These are phyloP conservation scores for Cepaea nemoralis DNA, from an alignment of 1,140 invertebrate genomes.

Conservation along the genomic window DNA sequence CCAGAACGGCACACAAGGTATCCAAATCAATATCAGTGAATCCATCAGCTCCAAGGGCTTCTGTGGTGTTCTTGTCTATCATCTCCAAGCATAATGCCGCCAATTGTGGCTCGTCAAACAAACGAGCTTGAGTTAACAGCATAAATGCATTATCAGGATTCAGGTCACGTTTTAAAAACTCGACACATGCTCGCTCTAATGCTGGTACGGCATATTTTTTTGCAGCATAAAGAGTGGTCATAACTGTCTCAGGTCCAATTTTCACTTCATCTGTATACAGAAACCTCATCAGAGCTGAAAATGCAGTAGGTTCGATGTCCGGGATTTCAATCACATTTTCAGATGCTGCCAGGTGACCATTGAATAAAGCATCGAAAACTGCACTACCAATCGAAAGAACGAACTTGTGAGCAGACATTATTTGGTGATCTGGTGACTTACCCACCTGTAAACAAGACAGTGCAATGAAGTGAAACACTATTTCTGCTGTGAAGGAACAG, in stretches of 20 bases:
- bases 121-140: slow-evolving; percentile 82
- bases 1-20: slow-evolving; percentile 84
- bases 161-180: slow-evolving; percentile 85
- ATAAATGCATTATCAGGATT: slow-evolving; percentile 89
- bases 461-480: no score
- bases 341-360: slow-evolving; percentile 79
- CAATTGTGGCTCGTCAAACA: slow-evolving; percentile 86
- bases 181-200: slow-evolving; percentile 86
- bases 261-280: slow-evolving; percentile 88
- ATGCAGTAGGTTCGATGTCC: slow-evolving; percentile 86
- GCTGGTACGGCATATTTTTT: slow-evolving; percentile 90
- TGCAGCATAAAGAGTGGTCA: slow-evolving; percentile 88
- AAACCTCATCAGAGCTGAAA: slow-evolving; percentile 75
- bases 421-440: slow-evolving; percentile 77
- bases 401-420: slow-evolving; percentile 88
- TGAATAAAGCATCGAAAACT: slow-evolving; percentile 91
- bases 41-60: slow-evolving; percentile 85
- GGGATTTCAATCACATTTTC: slow-evolving; percentile 84
- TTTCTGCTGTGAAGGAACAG: no score
- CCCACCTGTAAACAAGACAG: slow-evolving; percentile 63
- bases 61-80: slow-evolving; percentile 88
- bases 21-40: slow-evolving; percentile 90
- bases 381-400: slow-evolving; percentile 85
- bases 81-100: slow-evolving; percentile 85
- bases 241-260: slow-evolving; percentile 88